These are phyloP conservation scores for Adineta ricciae DNA, from an alignment of 2,888 invertebrate genomes.

Conservation along the genomic window DNA sequence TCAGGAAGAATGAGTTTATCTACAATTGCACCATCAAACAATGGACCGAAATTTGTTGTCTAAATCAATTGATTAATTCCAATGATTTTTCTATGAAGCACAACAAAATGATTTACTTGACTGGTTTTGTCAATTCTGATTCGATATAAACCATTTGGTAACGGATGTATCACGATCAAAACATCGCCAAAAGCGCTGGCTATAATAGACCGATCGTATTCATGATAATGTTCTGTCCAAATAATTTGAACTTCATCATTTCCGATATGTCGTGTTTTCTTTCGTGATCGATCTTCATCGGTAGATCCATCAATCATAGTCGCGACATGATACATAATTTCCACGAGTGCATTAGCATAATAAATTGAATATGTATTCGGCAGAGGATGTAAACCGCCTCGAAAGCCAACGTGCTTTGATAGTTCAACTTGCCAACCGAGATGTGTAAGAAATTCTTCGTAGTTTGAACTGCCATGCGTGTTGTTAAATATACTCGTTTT, in stretches of 20 bases:
- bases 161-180: conserved; percentile 84
- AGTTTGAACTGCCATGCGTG: conserved; percentile 77
- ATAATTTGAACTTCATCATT: conserved; percentile 98
- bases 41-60: conserved; percentile 67
- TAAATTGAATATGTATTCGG: conserved; percentile 22
- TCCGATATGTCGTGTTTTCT: conserved; percentile 78
- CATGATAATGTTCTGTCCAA: conserved; percentile 91
- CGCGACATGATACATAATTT: conserved; percentile 91
- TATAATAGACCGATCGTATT: conserved; percentile 87
- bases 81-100: no score
- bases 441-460: conserved; percentile 64
- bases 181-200: conserved; percentile 99
- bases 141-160: conserved; percentile 46
- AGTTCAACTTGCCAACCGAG: conserved; percentile 73
- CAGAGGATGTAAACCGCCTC: conserved; percentile 72
- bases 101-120: background rate
- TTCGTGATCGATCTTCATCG: conserved; percentile 40
- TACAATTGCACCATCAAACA: conserved; percentile 80
- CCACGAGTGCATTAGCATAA: conserved; percentile 46
- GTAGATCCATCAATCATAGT: conserved; percentile 69
- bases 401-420: conserved; percentile 84
- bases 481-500: conserved; percentile 85
- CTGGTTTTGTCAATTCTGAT: conserved; percentile 29
- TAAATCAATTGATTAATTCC: no score
- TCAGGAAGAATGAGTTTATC: conserved; percentile 66